These are phyloP conservation scores for Lycaon pictus DNA, from an alignment of 2,113 vertebrate species.

Conservation along the genomic window DNA sequence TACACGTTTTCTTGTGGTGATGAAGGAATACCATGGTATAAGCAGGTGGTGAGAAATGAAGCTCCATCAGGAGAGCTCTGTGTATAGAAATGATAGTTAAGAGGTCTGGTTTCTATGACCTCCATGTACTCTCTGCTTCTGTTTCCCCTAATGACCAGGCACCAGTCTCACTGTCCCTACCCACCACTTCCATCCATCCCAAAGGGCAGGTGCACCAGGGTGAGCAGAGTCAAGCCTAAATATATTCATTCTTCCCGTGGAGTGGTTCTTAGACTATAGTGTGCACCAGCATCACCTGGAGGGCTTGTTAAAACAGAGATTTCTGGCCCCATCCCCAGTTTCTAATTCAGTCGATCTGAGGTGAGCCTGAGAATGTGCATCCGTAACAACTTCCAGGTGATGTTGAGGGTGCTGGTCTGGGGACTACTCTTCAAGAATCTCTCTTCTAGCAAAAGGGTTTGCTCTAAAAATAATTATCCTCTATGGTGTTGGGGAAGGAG, in stretches of 20 bases:
- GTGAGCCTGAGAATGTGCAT: background rate
- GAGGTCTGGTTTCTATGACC: background rate
- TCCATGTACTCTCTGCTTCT: background rate
- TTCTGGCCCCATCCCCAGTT: background rate
- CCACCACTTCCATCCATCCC: background rate
- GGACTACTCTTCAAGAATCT: background rate
- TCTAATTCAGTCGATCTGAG: background rate
- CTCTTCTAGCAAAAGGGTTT: slow-evolving; percentile 30
- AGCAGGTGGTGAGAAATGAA: background rate
- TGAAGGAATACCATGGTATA: background rate
- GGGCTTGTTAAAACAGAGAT: background rate
- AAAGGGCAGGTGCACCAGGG: background rate
- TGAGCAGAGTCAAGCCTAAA: background rate
- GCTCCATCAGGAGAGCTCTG: background rate
- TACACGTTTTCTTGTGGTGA: slow-evolving; percentile 2
- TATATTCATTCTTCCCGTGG: background rate
- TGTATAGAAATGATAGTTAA: background rate
- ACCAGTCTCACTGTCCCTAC: background rate
- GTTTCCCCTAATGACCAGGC: background rate
- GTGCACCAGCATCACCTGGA: background rate
- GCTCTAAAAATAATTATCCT: background rate
- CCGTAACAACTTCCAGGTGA: background rate
- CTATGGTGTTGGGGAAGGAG: background rate
- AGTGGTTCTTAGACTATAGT: background rate
- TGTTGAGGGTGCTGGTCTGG: background rate